Evolutionary conservation across 2,113 vertebrate species (phyloP).

Genomic region (Ancistrus triradiatus): DNA sequence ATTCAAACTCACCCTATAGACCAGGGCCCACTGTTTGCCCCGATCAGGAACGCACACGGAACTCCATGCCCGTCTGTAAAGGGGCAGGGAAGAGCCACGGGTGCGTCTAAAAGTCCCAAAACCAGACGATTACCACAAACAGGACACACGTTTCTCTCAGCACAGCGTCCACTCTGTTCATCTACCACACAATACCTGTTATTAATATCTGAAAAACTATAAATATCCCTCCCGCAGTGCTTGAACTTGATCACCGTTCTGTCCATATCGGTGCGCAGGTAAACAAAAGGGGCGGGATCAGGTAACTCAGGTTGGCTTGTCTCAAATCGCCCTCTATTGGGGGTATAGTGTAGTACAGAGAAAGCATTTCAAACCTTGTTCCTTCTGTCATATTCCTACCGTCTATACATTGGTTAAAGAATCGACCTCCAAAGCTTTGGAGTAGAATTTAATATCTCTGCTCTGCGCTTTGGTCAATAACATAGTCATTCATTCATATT

Average conservation of each 20-base stretch:
- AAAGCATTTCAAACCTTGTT: too few relatives aligned
- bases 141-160: conserved; percentile 7
- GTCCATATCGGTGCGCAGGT: conserved; percentile 37
- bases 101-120: conserved; percentile 50
- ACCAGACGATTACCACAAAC: conserved; percentile 32
- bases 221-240: conserved; percentile 51
- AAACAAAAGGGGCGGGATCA: background rate
- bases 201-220: conserved; percentile 29
- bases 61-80: conserved; percentile 45
- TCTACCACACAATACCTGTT: background rate
- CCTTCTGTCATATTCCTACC: too few relatives aligned
- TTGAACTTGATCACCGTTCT: conserved; percentile 43
- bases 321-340: background rate
- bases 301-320: background rate
- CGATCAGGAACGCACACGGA: conserved; percentile 46
- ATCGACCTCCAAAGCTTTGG: too few relatives aligned
- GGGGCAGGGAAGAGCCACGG: conserved; percentile 47
- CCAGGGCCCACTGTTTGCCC: conserved; percentile 39
- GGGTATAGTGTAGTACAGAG: background rate
- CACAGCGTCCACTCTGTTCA: background rate
- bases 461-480: too few relatives aligned
- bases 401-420: too few relatives aligned
- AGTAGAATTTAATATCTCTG: too few relatives aligned
- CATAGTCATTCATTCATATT: too few relatives aligned
- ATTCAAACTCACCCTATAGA: conserved; percentile 40